phyloP scores from a whole-genome alignment of 35 echinoderm and acorn worm species.

The Apostichopus californicus region DNA sequence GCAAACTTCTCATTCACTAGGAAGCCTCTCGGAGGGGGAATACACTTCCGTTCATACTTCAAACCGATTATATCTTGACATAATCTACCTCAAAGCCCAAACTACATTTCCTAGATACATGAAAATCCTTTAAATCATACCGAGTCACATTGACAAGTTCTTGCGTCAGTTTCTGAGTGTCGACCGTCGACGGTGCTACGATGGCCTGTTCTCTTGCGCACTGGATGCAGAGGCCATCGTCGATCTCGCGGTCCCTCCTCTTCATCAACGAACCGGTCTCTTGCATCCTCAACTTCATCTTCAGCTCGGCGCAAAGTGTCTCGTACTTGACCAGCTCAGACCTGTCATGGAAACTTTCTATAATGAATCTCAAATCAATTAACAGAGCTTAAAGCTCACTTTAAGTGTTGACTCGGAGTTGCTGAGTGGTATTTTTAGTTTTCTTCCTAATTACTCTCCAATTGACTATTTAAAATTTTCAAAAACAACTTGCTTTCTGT shows the following conservation, averaged over 20 bases:
- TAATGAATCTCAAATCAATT: no score
- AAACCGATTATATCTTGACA: no score
- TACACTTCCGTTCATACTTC: no score
- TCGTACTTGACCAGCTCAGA: slow-evolving; percentile 84
- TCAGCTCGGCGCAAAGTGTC: slow-evolving; percentile 69
- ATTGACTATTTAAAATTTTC: no score
- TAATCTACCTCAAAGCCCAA: no score
- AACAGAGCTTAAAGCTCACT: not conserved
- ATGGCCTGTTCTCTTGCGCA: slow-evolving; percentile 92
- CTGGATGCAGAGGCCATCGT: slow-evolving; percentile 77
- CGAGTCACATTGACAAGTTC: slow-evolving; percentile 66
- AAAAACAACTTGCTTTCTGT: no score
- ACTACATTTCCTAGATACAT: not conserved
- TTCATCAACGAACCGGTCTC: slow-evolving; percentile 70
- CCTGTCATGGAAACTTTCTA: slow-evolving; percentile 14
- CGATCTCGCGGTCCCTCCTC: slow-evolving; percentile 48
- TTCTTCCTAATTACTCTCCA: no score
- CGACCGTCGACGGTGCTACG: slow-evolving; percentile 42
- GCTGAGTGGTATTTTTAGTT: not conserved
- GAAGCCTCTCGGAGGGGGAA: no score
- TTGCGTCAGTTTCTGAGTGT: slow-evolving; percentile 35
- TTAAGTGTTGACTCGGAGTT: not conserved
- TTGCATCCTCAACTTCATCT: slow-evolving; percentile 69
- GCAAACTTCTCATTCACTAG: no score
- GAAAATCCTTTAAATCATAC: slow-evolving; percentile 48